Evolutionary conservation across 92 coral and sea anemone genomes (phyloP).

Genomic region (Palythoa grandis): DNA sequence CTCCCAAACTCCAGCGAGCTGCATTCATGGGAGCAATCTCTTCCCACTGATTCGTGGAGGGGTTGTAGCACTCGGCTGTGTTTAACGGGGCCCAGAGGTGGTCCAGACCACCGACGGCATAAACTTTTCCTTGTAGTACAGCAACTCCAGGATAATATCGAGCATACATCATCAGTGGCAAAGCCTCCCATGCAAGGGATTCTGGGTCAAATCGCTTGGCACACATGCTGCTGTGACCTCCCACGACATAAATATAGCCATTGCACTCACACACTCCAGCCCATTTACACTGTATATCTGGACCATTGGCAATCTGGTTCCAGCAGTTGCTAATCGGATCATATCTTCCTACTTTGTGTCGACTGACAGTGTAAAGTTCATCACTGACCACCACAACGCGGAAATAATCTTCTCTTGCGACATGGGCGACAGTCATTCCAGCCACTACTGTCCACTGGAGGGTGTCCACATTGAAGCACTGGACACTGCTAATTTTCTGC

Average conservation of each 20-base stretch:
- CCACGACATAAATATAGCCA: slow-evolving; percentile 93
- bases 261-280: slow-evolving; percentile 96
- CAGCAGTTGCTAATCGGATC: slow-evolving; percentile 95
- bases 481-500: slow-evolving; percentile 98
- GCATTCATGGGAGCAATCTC: slow-evolving; percentile 88
- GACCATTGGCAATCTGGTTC: slow-evolving; percentile 95
- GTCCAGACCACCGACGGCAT: slow-evolving; percentile 98
- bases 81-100: slow-evolving; percentile 98
- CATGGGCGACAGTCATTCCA: slow-evolving; percentile 98
- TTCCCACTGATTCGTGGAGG: slow-evolving; percentile 82
- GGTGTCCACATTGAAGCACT: slow-evolving; percentile 98
- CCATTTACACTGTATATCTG: slow-evolving; percentile 99
- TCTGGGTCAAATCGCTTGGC: slow-evolving; percentile 96
- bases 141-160: slow-evolving; percentile 99
- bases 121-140: slow-evolving; percentile 86
- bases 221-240: slow-evolving; percentile 99
- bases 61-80: slow-evolving; percentile 91
- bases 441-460: slow-evolving; percentile 94
- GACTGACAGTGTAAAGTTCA: slow-evolving; percentile 97
- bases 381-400: slow-evolving; percentile 94
- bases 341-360: slow-evolving; percentile 97
- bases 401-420: slow-evolving; percentile 93
- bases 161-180: slow-evolving; percentile 95
- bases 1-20: slow-evolving; percentile 99
- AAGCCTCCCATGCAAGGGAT: slow-evolving; percentile 80